phyloP scores from a whole-genome alignment of 2,888 invertebrate species.

The Lasius fuliginosus region DNA sequence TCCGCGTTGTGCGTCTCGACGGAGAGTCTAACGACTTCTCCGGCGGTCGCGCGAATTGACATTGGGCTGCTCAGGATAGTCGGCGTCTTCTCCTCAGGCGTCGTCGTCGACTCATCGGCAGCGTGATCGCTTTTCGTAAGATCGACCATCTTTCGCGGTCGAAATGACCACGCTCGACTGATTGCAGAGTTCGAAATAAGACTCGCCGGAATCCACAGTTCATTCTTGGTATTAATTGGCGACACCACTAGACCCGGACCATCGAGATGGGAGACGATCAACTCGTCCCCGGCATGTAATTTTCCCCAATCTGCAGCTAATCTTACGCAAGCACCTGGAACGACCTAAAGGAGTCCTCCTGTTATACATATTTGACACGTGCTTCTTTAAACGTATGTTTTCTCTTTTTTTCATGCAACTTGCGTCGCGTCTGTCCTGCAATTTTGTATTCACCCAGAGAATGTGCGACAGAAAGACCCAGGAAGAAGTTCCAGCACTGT shows the following conservation, averaged over 20 bases:
- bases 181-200: slow-evolving; percentile 84
- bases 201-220: slow-evolving; percentile 85
- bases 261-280: slow-evolving; percentile 83
- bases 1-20: slow-evolving; percentile 80
- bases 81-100: slow-evolving; percentile 69
- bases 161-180: slow-evolving; percentile 84
- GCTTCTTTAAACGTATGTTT: background rate
- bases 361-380: background rate
- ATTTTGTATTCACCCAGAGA: slow-evolving; percentile 53
- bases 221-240: slow-evolving; percentile 80
- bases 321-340: slow-evolving; percentile 84
- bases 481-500: slow-evolving; percentile 36
- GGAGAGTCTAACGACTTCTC: slow-evolving; percentile 82
- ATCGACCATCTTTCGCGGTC: slow-evolving; percentile 81
- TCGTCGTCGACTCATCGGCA: slow-evolving; percentile 14
- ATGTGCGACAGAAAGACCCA: slow-evolving; percentile 30
- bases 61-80: slow-evolving; percentile 76
- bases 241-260: slow-evolving; percentile 84
- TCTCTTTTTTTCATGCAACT: slow-evolving; percentile 34
- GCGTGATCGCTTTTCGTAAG: slow-evolving; percentile 65
- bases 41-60: slow-evolving; percentile 82
- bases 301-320: slow-evolving; percentile 85
- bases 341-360: slow-evolving; percentile 78
- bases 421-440: slow-evolving; percentile 31
- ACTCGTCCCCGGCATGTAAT: slow-evolving; percentile 83